Conservation (phyloP, 2,113 vertebrate species). For the Scomber japonicus region DNA sequence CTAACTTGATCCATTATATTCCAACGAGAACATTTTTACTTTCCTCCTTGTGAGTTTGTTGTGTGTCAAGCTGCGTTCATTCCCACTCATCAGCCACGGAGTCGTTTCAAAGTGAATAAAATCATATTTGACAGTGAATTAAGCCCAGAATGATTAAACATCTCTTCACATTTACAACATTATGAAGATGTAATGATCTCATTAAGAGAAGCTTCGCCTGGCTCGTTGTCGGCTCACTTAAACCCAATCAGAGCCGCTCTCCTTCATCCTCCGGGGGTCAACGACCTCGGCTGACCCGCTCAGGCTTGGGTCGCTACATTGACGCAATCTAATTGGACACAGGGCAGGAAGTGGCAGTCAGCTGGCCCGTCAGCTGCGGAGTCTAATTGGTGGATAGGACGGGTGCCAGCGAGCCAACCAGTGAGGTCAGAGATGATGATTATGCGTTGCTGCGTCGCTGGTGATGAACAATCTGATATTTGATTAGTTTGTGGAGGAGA, state of each 20-base stretch:
- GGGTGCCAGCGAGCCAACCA: constrained; percentile 59
- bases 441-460: background rate
- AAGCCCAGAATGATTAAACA: constrained; percentile 68
- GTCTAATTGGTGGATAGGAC: constrained; percentile 60
- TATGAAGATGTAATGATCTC: constrained; percentile 61
- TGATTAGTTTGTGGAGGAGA: constrained; percentile 59
- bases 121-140: constrained; percentile 67
- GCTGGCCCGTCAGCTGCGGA: constrained; percentile 48
- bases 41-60: background rate
- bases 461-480: constrained; percentile 69
- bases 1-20: too few relatives aligned
- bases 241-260: constrained; percentile 33
- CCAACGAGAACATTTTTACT: too few relatives aligned
- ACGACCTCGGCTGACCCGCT: background rate
- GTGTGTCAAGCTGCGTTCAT: background rate
- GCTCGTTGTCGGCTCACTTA: background rate
- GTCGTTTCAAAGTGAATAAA: constrained; percentile 44
- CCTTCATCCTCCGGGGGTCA: constrained; percentile 27
- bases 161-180: constrained; percentile 53
- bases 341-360: constrained; percentile 66
- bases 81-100: background rate
- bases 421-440: constrained; percentile 63
- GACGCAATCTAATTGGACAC: constrained; percentile 54
- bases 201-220: constrained; percentile 51
- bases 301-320: constrained; percentile 18